Conservation (phyloP, 2,888 invertebrate genomes). For the Mesorhabditis belari region DNA sequence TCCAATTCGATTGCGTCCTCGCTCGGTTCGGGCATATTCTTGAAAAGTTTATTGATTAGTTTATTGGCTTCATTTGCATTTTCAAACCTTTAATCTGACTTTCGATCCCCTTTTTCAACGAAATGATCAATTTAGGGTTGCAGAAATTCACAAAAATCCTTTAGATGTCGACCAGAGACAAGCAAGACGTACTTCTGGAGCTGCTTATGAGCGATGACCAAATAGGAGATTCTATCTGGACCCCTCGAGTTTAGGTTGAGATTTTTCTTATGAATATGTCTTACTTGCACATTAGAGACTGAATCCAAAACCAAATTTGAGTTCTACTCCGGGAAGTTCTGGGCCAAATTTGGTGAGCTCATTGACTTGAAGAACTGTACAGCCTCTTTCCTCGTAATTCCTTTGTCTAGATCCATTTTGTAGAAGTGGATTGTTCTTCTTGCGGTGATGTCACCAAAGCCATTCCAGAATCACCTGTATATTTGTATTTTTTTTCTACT, state of each 20-base stretch:
- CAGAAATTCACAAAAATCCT: constrained; percentile 85
- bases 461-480: constrained; percentile 44
- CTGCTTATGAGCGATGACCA: constrained; percentile 83
- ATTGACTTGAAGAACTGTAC: constrained; percentile 91
- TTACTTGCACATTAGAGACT: no score
- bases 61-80: no score
- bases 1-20: constrained; percentile 46
- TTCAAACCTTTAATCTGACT: constrained; percentile 40
- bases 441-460: constrained; percentile 53
- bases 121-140: constrained; percentile 76
- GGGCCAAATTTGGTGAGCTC: constrained; percentile 91
- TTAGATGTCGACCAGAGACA: constrained; percentile 87
- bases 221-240: constrained; percentile 87
- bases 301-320: no score
- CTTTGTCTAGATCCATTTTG: constrained; percentile 26
- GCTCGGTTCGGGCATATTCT: constrained; percentile 51
- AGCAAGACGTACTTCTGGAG: constrained; percentile 90
- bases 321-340: no score
- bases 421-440: constrained; percentile 48
- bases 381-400: no score
- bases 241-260: constrained; percentile 11
- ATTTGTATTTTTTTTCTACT: background rate
- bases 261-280: background rate
- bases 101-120: constrained; percentile 62
- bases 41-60: no score